These are phyloP conservation scores for Heliocidaris tuberculata DNA, from an alignment of 35 echinoderm and acorn worm genomes.

Conservation along the genomic window DNA sequence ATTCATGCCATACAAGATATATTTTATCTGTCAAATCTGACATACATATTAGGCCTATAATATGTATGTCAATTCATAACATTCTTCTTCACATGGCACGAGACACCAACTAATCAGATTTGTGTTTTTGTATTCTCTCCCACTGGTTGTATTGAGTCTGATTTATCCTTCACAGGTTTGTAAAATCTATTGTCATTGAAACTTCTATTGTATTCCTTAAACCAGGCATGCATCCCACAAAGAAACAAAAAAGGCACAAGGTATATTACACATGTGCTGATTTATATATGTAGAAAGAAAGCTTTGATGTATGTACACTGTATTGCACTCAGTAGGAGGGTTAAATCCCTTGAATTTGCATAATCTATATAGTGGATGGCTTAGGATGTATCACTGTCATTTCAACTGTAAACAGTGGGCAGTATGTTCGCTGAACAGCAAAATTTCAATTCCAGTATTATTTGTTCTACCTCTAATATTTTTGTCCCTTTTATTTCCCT, in stretches of 20 bases:
- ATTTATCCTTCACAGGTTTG: neutral
- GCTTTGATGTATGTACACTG: neutral
- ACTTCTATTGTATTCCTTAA: neutral
- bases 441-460: neutral
- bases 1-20: no score
- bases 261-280: neutral
- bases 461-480: neutral
- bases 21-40: no score
- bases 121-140: neutral
- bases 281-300: neutral
- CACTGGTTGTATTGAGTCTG: neutral
- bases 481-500: no score
- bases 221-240: neutral
- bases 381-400: no score
- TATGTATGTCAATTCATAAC: no score
- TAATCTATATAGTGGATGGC: neutral
- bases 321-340: neutral
- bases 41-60: no score
- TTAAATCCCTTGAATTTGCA: neutral
- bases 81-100: neutral
- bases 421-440: neutral
- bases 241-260: neutral
- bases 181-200: slow-evolving; percentile 4
- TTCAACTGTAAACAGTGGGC: neutral
- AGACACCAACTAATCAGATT: neutral